Conservation (phyloP, 1,140 invertebrate genomes). For the Semibalanus balanoides region DNA sequence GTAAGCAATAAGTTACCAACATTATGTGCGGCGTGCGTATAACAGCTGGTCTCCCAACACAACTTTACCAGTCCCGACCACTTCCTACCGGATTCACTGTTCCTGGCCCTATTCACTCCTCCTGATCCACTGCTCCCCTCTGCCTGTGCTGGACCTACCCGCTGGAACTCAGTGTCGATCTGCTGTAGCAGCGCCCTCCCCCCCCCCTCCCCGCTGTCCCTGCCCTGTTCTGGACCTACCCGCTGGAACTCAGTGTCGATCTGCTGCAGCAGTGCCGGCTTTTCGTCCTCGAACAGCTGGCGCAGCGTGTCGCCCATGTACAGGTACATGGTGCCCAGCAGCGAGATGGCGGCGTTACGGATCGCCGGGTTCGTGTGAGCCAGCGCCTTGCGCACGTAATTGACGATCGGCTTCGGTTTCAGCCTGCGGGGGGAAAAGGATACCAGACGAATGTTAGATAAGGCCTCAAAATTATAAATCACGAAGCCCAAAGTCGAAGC, state of each 20-base stretch:
- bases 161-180: conserved; percentile 75
- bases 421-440: conserved; percentile 34
- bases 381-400: conserved; percentile 66
- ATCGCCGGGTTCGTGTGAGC: conserved; percentile 69
- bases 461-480: too few species aligned
- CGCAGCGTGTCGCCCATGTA: conserved; percentile 59
- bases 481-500: too few species aligned
- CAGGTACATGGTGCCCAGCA: conserved; percentile 56
- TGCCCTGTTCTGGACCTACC: conserved; percentile 28
- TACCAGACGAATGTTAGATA: too few species aligned
- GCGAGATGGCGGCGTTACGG: conserved; percentile 50
- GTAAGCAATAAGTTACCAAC: too few species aligned
- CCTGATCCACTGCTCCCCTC: too few species aligned
- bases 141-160: conserved; percentile 37
- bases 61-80: too few species aligned
- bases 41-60: too few species aligned
- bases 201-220: conserved; percentile 13
- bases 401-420: conserved; percentile 61
- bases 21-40: too few species aligned
- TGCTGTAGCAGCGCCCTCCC: conserved; percentile 50
- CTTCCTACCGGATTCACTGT: too few species aligned
- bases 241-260: conserved; percentile 80
- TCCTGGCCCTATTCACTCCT: too few species aligned
- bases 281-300: conserved; percentile 72
- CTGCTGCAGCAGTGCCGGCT: conserved; percentile 64